A percentile compares a stretch with the other conserved stretches of the same genome.
Evolutionary conservation across 2,888 invertebrate genomes (phyloP).

Genomic region (Drosophila macrospina): DNA sequence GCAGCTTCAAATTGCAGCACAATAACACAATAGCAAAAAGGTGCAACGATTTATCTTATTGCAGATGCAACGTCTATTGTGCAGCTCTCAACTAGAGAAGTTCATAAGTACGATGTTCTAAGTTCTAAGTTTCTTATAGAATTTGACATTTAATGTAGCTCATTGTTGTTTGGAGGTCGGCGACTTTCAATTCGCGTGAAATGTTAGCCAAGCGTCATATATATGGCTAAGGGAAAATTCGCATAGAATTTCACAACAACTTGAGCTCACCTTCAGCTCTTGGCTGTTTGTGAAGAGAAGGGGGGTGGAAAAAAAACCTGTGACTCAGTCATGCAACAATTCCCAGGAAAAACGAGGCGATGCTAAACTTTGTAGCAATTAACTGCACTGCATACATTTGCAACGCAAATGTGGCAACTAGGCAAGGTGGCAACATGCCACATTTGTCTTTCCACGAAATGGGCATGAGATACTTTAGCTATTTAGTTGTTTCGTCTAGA

Average conservation of each 20-base stretch:
- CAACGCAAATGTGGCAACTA: conserved; percentile 22
- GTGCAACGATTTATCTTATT: conserved; percentile 20
- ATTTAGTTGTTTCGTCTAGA: conserved; percentile 39
- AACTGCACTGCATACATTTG: conserved; percentile 42
- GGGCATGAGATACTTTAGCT: conserved; percentile 10
- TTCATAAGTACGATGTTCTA: too few species aligned
- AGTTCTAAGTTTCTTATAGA: conserved; percentile 36
- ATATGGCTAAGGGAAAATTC: background rate
- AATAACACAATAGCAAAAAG: background rate
- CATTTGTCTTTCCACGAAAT: conserved; percentile 36
- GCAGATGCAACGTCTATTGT: conserved; percentile 25
- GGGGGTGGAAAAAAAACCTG: conserved; percentile 6
- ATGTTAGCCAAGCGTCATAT: conserved; percentile 35
- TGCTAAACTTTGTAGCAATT: conserved; percentile 61
- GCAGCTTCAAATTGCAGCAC: conserved; percentile 40
- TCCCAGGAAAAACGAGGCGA: conserved; percentile 39
- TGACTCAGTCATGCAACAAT: conserved; percentile 69
- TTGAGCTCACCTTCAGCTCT: conserved; percentile 46
- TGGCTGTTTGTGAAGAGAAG: too few species aligned
- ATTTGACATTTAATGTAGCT: conserved; percentile 44
- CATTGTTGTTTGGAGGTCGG: conserved; percentile 42
- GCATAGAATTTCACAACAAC: conserved; percentile 33
- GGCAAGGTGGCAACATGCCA: conserved; percentile 52
- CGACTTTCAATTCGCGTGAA: conserved; percentile 62
- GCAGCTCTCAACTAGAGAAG: conserved; percentile 3